Evolutionary conservation across 23 tunicate species (phyloP).

Genomic region (Pegea sp.): DNA sequence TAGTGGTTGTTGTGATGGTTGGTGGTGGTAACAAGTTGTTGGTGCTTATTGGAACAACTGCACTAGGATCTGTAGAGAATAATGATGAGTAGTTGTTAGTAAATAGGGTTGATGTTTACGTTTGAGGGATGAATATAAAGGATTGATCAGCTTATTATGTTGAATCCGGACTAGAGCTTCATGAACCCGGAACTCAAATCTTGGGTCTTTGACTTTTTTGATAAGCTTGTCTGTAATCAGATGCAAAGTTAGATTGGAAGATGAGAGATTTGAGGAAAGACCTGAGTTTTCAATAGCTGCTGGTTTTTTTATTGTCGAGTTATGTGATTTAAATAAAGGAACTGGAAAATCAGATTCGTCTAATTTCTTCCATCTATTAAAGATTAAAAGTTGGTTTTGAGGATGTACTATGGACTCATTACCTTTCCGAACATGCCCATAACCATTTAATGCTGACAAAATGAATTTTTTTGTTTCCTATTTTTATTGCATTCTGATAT

Average conservation of each 20-base stretch:
- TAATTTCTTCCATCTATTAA: constrained; percentile 54
- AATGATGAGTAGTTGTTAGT: background rate
- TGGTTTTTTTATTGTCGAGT: no score
- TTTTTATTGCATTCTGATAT: constrained; percentile 44
- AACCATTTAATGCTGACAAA: constrained; percentile 57
- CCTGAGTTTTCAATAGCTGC: no score
- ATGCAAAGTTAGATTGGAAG: constrained; percentile 11
- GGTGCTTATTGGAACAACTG: constrained; percentile 2
- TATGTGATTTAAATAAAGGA: no score
- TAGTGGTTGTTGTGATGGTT: background rate
- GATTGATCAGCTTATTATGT: background rate
- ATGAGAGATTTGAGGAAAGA: no score
- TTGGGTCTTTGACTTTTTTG: constrained; percentile 27
- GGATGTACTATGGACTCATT: no score
- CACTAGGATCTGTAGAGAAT: constrained; percentile 3
- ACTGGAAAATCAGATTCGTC: constrained; percentile 42
- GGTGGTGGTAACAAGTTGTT: background rate
- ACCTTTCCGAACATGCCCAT: constrained; percentile 64
- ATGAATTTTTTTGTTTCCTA: constrained; percentile 13
- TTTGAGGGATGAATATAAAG: constrained; percentile 45
- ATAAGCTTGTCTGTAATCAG: constrained; percentile 47
- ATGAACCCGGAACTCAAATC: constrained; percentile 29
- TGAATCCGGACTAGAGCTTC: constrained; percentile 7
- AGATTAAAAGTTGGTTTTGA: no score
- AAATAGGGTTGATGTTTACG: constrained; percentile 1